phyloP scores from a whole-genome alignment of 2,888 invertebrate species.

The Thalpophila matura region DNA sequence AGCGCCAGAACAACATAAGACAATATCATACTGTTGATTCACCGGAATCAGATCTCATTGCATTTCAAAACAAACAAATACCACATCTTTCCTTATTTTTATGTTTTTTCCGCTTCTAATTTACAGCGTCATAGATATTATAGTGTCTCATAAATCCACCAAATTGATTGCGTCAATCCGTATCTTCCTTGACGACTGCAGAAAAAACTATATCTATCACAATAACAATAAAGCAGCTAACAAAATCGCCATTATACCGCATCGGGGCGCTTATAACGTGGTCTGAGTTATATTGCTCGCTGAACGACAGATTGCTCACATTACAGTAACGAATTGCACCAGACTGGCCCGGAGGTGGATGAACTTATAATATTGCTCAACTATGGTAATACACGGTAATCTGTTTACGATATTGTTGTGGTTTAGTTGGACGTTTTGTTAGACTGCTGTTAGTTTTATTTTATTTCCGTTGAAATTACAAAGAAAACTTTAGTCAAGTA shows the following conservation, averaged over 20 bases:
- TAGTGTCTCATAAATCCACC: conserved; percentile 28
- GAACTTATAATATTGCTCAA: conserved; percentile 68
- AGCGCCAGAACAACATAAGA: no score
- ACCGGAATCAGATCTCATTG: no score
- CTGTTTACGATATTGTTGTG: conserved; percentile 18
- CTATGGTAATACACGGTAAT: conserved; percentile 49
- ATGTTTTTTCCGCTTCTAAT: conserved; percentile 40
- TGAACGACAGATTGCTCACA: conserved; percentile 86
- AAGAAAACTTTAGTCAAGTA: no score
- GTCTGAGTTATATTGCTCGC: conserved; percentile 70
- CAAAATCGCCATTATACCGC: conserved; percentile 72
- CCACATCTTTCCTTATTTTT: conserved; percentile 2
- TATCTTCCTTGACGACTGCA: conserved; percentile 53
- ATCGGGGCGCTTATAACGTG: conserved; percentile 70
- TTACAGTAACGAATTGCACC: conserved; percentile 86
- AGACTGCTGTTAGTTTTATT: not conserved
- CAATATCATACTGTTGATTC: no score
- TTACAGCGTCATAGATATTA: conserved; percentile 29
- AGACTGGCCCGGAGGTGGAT: conserved; percentile 81
- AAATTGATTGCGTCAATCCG: conserved; percentile 58
- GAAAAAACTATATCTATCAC: conserved; percentile 44
- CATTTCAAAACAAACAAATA: not conserved
- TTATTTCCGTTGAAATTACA: no score
- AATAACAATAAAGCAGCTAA: conserved; percentile 75
- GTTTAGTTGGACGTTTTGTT: not conserved